Evolutionary conservation across 2,113 vertebrate genomes (phyloP).

Genomic region (Ariopsis seemanni): DNA sequence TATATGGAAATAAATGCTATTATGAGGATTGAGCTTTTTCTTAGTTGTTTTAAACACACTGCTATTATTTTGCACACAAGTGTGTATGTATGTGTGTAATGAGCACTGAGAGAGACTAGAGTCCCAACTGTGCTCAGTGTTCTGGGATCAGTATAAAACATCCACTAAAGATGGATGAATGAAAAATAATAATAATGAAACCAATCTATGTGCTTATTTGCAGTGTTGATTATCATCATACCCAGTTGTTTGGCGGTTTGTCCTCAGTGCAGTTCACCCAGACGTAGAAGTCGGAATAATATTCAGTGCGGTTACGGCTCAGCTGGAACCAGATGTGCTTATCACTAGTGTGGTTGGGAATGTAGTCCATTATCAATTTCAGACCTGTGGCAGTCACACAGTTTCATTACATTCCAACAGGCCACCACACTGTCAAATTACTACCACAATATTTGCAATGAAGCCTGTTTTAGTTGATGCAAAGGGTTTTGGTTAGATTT

Average conservation of each 20-base stretch:
- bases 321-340: slow-evolving; percentile 90
- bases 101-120: not conserved
- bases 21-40: too few species aligned
- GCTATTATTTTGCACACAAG: too few species aligned
- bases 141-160: not conserved
- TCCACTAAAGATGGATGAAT: not conserved
- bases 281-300: slow-evolving; percentile 89
- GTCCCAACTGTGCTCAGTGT: not conserved
- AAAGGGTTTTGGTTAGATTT: not conserved
- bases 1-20: too few species aligned
- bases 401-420: not conserved
- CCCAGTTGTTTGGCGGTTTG: slow-evolving; percentile 91
- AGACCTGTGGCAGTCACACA: slow-evolving; percentile 72
- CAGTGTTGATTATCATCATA: slow-evolving; percentile 55
- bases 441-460: not conserved
- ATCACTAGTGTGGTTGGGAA: slow-evolving; percentile 96
- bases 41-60: too few species aligned
- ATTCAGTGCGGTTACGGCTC: slow-evolving; percentile 79
- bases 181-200: not conserved
- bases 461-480: not conserved
- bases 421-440: not conserved
- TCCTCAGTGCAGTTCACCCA: slow-evolving; percentile 82
- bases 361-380: slow-evolving; percentile 92
- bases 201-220: not conserved
- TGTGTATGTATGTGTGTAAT: too few species aligned